These are phyloP conservation scores for Delphinapterus leucas DNA, from an alignment of 2,113 vertebrate species.

Conservation along the genomic window DNA sequence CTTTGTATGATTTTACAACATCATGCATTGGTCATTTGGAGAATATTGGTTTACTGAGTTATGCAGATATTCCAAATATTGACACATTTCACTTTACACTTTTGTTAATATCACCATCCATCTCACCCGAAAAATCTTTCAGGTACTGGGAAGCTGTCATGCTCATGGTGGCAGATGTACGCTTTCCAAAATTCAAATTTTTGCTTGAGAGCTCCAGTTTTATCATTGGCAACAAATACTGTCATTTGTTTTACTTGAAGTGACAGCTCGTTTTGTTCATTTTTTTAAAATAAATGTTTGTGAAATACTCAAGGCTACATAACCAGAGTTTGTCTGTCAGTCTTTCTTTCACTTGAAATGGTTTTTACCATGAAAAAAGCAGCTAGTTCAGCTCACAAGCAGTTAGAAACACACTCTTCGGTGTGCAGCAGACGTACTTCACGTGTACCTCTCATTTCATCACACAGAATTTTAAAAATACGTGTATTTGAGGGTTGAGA, in stretches of 20 bases:
- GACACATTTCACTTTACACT: neutral
- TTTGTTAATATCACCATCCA: neutral
- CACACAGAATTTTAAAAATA: neutral
- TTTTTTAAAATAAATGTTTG: neutral
- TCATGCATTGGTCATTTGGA: neutral
- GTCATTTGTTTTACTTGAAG: neutral
- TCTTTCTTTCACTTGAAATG: neutral
- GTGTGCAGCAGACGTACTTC: neutral
- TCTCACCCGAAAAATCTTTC: neutral
- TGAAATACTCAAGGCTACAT: neutral
- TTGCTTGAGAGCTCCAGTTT: conserved; percentile 31
- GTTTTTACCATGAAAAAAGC: neutral
- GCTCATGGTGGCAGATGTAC: neutral
- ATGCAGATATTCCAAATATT: neutral
- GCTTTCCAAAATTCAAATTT: conserved; percentile 32
- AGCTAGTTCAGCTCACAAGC: neutral
- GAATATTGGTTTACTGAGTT: neutral
- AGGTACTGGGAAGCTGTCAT: neutral
- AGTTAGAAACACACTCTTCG: neutral
- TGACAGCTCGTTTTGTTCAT: conserved; percentile 20
- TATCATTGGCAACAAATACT: neutral
- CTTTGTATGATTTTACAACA: neutral
- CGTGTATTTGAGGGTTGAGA: neutral
- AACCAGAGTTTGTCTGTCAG: neutral
- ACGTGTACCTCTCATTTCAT: neutral